Conservation (phyloP, 2,113 vertebrate species). For the Dasypus novemcinctus region DNA sequence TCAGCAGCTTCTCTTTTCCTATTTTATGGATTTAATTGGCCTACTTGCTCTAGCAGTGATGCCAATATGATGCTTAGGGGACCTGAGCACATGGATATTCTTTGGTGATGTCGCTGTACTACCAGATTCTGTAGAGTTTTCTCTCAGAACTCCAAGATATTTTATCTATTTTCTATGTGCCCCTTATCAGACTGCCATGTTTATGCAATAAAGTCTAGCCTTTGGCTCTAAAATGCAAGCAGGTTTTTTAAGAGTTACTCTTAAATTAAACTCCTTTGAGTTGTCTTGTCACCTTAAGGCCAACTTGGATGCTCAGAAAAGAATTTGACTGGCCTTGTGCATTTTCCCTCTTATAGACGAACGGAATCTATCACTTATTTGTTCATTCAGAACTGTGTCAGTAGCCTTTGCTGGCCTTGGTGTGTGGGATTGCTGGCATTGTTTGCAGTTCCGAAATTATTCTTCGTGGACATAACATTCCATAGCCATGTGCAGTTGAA, state of each 20-base stretch:
- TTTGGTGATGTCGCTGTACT: not conserved
- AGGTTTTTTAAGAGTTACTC: not conserved
- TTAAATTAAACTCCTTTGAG: not conserved
- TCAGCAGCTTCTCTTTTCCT: not conserved
- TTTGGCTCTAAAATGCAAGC: not conserved
- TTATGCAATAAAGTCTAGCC: not conserved
- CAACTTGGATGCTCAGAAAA: not conserved
- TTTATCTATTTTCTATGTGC: not conserved
- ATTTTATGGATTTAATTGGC: not conserved
- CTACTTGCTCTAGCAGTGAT: not conserved
- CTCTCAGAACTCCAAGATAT: not conserved
- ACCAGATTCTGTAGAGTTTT: not conserved
- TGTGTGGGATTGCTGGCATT: not conserved
- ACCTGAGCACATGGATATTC: not conserved
- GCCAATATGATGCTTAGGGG: not conserved
- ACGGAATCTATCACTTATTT: not conserved
- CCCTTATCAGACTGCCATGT: not conserved
- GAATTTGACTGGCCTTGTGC: not conserved
- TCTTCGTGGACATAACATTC: not conserved
- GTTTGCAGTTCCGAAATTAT: not conserved
- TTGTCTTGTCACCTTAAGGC: not conserved
- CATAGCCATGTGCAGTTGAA: not conserved
- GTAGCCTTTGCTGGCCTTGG: not conserved
- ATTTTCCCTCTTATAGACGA: not conserved
- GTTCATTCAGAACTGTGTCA: constrained; percentile 14